Evolutionary conservation across 2,797 vertebrate genomes (phyloP), one percentile per base, ranked within the genome.

Genomic region (Chelonia mydas): DNA sequence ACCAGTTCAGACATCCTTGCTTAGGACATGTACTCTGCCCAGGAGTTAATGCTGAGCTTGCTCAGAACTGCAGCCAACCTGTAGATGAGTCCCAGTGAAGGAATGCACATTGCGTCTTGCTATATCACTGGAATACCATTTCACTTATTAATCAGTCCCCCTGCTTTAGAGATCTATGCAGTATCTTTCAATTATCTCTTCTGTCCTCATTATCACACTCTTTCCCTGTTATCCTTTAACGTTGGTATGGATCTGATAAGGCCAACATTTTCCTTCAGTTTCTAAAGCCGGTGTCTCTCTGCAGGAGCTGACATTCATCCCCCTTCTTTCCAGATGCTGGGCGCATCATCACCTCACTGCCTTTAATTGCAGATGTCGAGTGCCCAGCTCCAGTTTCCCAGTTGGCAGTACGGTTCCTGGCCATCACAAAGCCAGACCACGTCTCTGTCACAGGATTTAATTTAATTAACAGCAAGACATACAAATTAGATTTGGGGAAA

Each of bases 381-480:
- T 81, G 82, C 37, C 45, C 77, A 54, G 54, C 91, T 93, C 86
- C 76, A 15, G 53, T 65, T 90, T 83, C 83, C 80, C 87, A 91
- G 37, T 33, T 74, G 88, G 81, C 84, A 91, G 65, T 51, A 85
- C 65, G 3, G 33, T 12, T 92, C 77, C 23, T 1, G 87, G 11
- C 55, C 61, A 7, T 54, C 84, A 74, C 65, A 89, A 88, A 94
- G 59, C 19, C 84, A 89, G 81, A 90, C 41, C 83, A 91, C 85
- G 84, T 94, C 55, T 83, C 49, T 94, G 92, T 92, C 94, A 77
- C 2, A 10, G 57, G 49, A 87, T 87, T 95, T 91, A 90, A 94
- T 92, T 95, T 86, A 95, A 94, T 97, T 96, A 96, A 88, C 91
- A 95, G 84, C 86, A 95, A 98, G 84, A 76, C 83, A 93, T 65